phyloP scores from a whole-genome alignment of 2,888 invertebrate genomes.

The Spialia ferax region DNA sequence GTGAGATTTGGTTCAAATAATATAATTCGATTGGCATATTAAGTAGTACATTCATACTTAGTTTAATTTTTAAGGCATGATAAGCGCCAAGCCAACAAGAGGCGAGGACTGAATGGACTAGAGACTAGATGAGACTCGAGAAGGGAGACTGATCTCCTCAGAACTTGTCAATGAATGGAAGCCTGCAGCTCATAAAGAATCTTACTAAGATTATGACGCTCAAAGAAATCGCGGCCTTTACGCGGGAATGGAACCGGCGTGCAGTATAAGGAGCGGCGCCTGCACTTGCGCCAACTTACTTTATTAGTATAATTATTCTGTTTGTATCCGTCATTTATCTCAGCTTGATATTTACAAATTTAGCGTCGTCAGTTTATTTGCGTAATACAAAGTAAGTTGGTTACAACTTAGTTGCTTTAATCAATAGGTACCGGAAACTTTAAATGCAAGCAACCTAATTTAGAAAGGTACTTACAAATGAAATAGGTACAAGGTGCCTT shows the following conservation, averaged over 20 bases:
- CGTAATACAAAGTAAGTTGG: not conserved
- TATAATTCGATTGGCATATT: no score
- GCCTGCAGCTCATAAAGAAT: not conserved
- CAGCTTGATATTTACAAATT: not conserved
- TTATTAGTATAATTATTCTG: slow-evolving; percentile 19
- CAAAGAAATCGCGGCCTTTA: not conserved
- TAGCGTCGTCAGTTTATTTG: not conserved
- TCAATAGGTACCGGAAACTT: no score
- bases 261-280: slow-evolving; percentile 6
- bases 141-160: not conserved
- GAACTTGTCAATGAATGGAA: not conserved
- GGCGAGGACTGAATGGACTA: no score
- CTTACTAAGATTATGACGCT: not conserved
- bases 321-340: not conserved
- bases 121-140: no score
- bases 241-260: not conserved
- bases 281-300: slow-evolving; percentile 2
- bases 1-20: no score
- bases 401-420: no score
- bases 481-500: no score
- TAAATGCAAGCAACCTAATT: no score
- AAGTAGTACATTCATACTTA: no score
- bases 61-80: no score
- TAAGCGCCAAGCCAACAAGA: no score
- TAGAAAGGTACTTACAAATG: no score